A percentile compares a stretch with the other conserved stretches of the same genome.
Evolutionary conservation across 2,888 invertebrate genomes (phyloP).

Genomic region (Uloborus plumipes): DNA sequence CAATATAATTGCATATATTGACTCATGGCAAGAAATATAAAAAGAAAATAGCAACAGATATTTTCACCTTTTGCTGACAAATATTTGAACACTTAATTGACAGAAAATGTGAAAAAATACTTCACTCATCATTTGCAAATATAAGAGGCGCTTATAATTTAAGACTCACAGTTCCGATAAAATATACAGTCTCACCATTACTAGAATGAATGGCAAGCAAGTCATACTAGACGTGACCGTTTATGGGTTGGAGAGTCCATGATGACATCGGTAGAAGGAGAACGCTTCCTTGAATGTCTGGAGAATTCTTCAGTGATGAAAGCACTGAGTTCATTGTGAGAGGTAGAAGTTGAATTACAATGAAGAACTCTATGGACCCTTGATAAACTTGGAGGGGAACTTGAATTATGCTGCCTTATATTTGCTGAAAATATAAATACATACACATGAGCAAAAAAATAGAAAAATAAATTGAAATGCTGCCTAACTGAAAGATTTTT

Average conservation of each 20-base stretch:
- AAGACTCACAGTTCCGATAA: too few relatives aligned
- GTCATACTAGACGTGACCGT: conserved; percentile 70
- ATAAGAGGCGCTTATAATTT: conserved; percentile 20
- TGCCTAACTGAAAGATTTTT: too few relatives aligned
- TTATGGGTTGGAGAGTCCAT: conserved; percentile 86
- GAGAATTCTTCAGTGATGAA: conserved; percentile 80
- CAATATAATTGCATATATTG: too few relatives aligned
- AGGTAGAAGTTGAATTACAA: conserved; percentile 64
- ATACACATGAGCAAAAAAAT: neutral
- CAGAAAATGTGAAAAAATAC: neutral
- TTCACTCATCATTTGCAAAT: conserved; percentile 3
- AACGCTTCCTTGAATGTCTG: conserved; percentile 75
- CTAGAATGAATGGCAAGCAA: neutral
- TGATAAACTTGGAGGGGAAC: conserved; percentile 73
- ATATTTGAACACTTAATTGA: too few relatives aligned
- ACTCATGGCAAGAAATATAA: too few relatives aligned
- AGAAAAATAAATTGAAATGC: too few relatives aligned
- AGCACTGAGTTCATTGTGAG: conserved; percentile 77
- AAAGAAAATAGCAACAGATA: too few relatives aligned
- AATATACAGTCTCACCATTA: too few relatives aligned
- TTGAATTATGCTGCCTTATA: conserved; percentile 68
- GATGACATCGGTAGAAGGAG: conserved; percentile 80
- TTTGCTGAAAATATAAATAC: conserved; percentile 67
- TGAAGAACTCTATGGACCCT: conserved; percentile 66
- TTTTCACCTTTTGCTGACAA: too few relatives aligned